Base-by-base conservation (phyloP, 2,797 vertebrate genomes). In the Cryptoblepharus egeriae region DNA sequence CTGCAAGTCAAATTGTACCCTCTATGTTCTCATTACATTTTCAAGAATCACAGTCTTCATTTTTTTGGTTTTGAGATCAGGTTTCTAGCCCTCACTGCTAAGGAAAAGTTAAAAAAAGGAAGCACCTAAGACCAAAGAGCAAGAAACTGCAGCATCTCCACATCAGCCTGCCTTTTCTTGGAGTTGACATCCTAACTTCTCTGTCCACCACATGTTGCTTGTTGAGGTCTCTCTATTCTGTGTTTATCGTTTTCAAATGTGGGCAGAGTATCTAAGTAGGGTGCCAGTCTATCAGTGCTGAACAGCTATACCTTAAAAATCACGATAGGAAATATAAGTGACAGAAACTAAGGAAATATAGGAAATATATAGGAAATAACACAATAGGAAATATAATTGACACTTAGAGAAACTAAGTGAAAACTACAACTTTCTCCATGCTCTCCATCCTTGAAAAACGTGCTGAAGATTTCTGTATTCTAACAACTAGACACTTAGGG, bases 371-470 rank as follows among this genome's bases (percentile, higher is more conserved):
- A n/a, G n/a, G n/a, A n/a, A n/a, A n/a, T n/a, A n/a, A n/a, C n/a
- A n/a, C n/a, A n/a, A n/a, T n/a, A n/a, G n/a, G n/a, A n/a, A n/a
- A n/a, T n/a, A n/a, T n/a, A n/a, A n/a, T n/a, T n/a, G n/a, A n/a
- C n/a, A n/a, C n/a, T n/a, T n/a, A n/a, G n/a, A n/a, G 65, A 30
- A 60, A 52, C 70, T 70, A 61, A 30, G 39, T 82, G 22, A 74
- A n/a, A 8, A 22, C n/a, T 49, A 28, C 42, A 9, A 32, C 15
- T 35, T 75, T 28, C n/a, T n/a, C 57, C 18, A 15, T 26, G 22
- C 57, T 61, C 16, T 5, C 61, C 32, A 13, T 13, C 11, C 39
- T 49, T 49, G 57, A n/a, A n/a, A 16, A 37, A 18, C 69, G n/a
- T 74, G 18, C 24, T 15, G 24, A 18, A 28, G 55, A 60, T 71